Evolutionary conservation across 1,140 invertebrate species (phyloP).

Genomic region (Pseudomyrmex flavicornis): DNA sequence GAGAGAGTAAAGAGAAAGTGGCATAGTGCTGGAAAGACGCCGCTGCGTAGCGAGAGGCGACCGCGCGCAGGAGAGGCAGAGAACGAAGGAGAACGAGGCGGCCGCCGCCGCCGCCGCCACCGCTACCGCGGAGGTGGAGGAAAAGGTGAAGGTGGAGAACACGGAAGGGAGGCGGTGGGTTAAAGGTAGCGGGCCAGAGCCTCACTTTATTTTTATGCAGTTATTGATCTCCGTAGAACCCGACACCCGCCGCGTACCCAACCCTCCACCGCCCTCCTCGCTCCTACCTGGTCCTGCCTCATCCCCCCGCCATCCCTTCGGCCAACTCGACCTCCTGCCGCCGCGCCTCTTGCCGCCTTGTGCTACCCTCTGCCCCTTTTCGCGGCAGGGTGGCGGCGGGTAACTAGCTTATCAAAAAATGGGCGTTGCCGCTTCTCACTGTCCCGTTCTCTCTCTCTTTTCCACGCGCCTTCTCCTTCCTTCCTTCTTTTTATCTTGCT

Average conservation of each 20-base stretch:
- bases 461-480: constrained; percentile 69
- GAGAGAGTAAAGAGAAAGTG: constrained; percentile 62
- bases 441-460: constrained; percentile 75
- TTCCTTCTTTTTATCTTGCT: constrained; percentile 61
- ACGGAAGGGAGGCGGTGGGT: constrained; percentile 79
- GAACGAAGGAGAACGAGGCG: constrained; percentile 66
- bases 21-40: constrained; percentile 67
- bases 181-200: constrained; percentile 85
- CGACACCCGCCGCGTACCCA: constrained; percentile 77
- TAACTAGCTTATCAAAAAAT: constrained; percentile 86
- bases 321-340: constrained; percentile 71
- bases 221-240: constrained; percentile 85
- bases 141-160: constrained; percentile 76
- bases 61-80: constrained; percentile 49
- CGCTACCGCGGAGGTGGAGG: constrained; percentile 61
- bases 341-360: constrained; percentile 72
- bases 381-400: constrained; percentile 80
- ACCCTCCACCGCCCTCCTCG: constrained; percentile 65
- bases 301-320: constrained; percentile 6
- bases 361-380: constrained; percentile 74
- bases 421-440: constrained; percentile 84
- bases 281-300: constrained; percentile 40
- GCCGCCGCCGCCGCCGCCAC: constrained; percentile 44
- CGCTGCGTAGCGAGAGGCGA: constrained; percentile 66
- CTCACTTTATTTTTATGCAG: constrained; percentile 86